These are phyloP conservation scores for Drosophila phalerata DNA, from an alignment of 2,888 invertebrate genomes.

Conservation along the genomic window DNA sequence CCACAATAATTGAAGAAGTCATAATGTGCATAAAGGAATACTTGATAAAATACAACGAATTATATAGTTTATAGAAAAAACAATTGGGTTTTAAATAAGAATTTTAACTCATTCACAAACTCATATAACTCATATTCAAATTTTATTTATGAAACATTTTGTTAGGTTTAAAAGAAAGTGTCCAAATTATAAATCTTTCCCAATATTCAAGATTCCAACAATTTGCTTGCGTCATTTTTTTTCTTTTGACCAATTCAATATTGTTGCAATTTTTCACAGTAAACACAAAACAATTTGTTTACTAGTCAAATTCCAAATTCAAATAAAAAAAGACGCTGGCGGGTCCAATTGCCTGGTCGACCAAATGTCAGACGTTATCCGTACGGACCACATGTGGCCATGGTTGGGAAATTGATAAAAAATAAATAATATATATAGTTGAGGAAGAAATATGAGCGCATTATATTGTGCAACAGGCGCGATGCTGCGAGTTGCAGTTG, in stretches of 20 bases:
- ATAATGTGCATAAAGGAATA: neutral
- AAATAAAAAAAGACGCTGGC: slow-evolving; percentile 47
- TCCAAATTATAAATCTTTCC: slow-evolving; percentile 16
- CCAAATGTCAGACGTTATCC: slow-evolving; percentile 39
- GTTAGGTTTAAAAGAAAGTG: slow-evolving; percentile 27
- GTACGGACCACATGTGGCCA: slow-evolving; percentile 65
- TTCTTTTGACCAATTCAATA: slow-evolving; percentile 34
- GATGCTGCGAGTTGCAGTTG: slow-evolving; percentile 12
- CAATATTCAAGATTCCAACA: slow-evolving; percentile 36
- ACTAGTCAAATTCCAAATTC: slow-evolving; percentile 44
- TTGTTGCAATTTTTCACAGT: slow-evolving; percentile 47
- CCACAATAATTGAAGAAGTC: neutral
- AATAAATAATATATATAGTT: slow-evolving; percentile 26
- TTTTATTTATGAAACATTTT: neutral
- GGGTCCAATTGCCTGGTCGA: slow-evolving; percentile 31
- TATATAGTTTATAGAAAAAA: neutral
- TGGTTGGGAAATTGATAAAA: slow-evolving; percentile 43
- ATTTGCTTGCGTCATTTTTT: slow-evolving; percentile 48
- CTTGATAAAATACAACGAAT: no score
- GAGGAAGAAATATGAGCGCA: slow-evolving; percentile 69
- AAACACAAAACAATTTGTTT: slow-evolving; percentile 67
- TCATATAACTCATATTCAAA: no score
- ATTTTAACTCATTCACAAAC: neutral
- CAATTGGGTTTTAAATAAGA: slow-evolving; percentile 1
- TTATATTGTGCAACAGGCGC: slow-evolving; percentile 73